phyloP scores from a whole-genome alignment of 2,113 vertebrate species.

The Aspidoscelis tigris region DNA sequence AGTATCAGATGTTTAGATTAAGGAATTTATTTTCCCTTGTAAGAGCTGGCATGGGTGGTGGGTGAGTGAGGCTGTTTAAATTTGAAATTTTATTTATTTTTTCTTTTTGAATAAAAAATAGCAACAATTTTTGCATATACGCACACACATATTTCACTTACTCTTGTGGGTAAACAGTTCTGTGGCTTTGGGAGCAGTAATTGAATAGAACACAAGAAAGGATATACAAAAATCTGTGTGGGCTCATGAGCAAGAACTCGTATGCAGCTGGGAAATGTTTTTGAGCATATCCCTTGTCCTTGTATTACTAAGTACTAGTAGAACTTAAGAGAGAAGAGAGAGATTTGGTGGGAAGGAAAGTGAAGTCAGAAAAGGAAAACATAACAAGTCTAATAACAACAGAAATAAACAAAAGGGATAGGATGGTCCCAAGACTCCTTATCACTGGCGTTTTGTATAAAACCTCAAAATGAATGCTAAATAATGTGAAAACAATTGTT shows the following conservation, averaged over 20 bases:
- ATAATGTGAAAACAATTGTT: background rate
- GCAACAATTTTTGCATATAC: background rate
- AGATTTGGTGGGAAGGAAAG: rapidly evolving
- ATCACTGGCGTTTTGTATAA: background rate
- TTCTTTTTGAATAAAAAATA: background rate
- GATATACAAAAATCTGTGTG: background rate
- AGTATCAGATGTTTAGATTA: no score
- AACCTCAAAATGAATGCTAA: constrained; percentile 33
- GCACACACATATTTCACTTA: background rate
- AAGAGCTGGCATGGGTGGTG: no score
- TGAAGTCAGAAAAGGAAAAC: constrained; percentile 4
- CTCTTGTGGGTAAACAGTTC: background rate
- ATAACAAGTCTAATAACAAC: constrained; percentile 19
- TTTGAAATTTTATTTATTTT: background rate
- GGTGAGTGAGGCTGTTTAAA: no score
- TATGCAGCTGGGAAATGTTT: background rate
- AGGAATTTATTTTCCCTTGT: no score
- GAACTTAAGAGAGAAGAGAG: rapidly evolving
- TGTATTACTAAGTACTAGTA: background rate
- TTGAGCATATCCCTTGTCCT: rapidly evolving
- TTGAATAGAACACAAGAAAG: background rate
- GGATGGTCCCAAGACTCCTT: background rate
- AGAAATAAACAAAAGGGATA: constrained; percentile 26
- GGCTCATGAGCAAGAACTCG: background rate
- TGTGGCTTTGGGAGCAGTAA: background rate